Conservation (phyloP, 2,797 vertebrate species). For the Dendrocincla fuliginosa region DNA sequence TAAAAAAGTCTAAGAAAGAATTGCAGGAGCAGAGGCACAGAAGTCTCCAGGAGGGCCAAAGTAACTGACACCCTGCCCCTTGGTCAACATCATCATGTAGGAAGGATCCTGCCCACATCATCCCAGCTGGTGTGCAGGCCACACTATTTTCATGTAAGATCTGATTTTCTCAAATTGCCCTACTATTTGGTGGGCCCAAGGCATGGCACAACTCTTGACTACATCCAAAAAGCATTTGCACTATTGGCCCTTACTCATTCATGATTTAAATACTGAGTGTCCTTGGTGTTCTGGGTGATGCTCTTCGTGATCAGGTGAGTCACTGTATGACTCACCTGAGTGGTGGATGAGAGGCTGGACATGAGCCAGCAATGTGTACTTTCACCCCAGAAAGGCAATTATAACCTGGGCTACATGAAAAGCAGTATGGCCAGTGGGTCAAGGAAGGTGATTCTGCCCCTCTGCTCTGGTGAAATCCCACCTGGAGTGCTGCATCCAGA, state of each 20-base stretch:
- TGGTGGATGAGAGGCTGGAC: rapidly evolving
- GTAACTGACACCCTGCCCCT: background rate
- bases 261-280: rapidly evolving
- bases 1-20: background rate
- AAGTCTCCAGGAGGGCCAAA: background rate
- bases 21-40: background rate
- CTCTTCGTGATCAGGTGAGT: rapidly evolving
- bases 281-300: rapidly evolving
- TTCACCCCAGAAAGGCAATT: rapidly evolving
- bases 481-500: background rate
- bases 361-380: background rate
- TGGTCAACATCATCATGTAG: background rate
- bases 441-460: background rate
- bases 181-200: background rate
- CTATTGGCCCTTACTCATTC: background rate
- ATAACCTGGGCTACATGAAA: background rate
- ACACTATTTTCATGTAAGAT: rapidly evolving
- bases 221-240: rapidly evolving
- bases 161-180: background rate
- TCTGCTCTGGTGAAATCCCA: background rate
- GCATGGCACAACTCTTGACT: rapidly evolving
- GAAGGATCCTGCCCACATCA: background rate
- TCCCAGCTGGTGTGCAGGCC: rapidly evolving
- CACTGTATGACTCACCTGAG: background rate
- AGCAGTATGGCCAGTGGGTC: rapidly evolving